phyloP scores from a whole-genome alignment of 2,113 vertebrate genomes.

The Anguilla japonica region DNA sequence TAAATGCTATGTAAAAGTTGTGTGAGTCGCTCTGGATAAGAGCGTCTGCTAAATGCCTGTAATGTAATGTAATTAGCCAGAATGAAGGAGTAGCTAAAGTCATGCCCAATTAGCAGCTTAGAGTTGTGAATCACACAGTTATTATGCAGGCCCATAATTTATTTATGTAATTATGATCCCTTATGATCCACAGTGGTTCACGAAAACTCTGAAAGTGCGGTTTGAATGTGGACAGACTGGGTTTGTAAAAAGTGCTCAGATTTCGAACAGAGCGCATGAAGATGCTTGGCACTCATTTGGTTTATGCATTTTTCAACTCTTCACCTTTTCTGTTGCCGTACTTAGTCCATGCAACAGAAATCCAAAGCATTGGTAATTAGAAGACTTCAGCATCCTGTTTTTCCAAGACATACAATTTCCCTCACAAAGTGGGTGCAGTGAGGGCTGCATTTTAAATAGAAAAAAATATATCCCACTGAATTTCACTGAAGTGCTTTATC shows the following conservation, averaged over 20 bases:
- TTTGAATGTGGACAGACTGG: too few relatives aligned
- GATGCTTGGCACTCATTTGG: too few relatives aligned
- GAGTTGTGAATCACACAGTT: background rate
- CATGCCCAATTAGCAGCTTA: background rate
- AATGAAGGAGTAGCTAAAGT: background rate
- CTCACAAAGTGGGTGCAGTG: background rate
- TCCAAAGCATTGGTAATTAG: too few relatives aligned
- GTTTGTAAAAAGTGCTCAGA: too few relatives aligned
- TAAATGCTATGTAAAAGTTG: too few relatives aligned
- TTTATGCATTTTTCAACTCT: too few relatives aligned
- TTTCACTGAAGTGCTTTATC: too few relatives aligned
- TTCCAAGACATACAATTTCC: background rate
- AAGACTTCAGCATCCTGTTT: background rate
- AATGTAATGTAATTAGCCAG: background rate
- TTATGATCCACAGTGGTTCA: background rate
- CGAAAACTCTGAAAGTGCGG: background rate
- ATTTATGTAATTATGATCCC: background rate
- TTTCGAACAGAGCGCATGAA: too few relatives aligned
- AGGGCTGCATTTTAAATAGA: background rate
- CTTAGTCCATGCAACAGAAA: too few relatives aligned
- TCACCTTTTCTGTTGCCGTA: too few relatives aligned
- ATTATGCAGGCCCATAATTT: background rate
- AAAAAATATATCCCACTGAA: background rate
- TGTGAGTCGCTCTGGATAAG: too few relatives aligned
- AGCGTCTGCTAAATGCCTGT: too few relatives aligned